phyloP scores from a whole-genome alignment of 2,797 vertebrate genomes.

The Acanthurus leucopareius region DNA sequence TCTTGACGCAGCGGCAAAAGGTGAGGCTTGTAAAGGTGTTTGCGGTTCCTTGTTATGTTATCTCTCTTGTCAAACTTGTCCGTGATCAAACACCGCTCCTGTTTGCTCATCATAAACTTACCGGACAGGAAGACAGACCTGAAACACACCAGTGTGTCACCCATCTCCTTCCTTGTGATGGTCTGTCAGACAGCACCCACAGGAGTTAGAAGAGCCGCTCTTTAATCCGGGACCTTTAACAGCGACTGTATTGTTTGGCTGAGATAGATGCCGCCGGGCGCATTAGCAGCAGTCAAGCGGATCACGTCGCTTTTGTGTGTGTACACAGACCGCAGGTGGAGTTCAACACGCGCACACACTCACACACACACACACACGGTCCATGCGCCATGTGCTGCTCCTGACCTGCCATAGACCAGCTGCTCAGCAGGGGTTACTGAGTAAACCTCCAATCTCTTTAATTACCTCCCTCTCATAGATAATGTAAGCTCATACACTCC shows the following conservation, averaged over 20 bases:
- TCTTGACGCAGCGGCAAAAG: constrained; percentile 40
- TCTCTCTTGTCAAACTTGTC: constrained; percentile 73
- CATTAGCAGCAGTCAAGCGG: constrained; percentile 83
- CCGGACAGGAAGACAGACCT: constrained; percentile 19
- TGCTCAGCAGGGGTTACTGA: constrained; percentile 82
- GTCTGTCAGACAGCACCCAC: constrained; percentile 56
- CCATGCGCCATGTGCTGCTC: constrained; percentile 79
- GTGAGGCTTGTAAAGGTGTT: constrained; percentile 28
- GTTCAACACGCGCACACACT: constrained; percentile 60
- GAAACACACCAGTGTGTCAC: constrained; percentile 35
- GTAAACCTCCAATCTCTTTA: constrained; percentile 84
- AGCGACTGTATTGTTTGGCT: constrained; percentile 77
- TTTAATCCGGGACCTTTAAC: constrained; percentile 83
- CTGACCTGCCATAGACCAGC: constrained; percentile 83
- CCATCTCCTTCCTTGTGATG: constrained; percentile 30
- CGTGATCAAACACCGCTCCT: constrained; percentile 67
- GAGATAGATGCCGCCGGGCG: constrained; percentile 77
- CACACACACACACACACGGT: constrained; percentile 45
- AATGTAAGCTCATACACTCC: constrained; percentile 32
- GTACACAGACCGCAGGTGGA: constrained; percentile 82
- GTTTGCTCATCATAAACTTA: constrained; percentile 57
- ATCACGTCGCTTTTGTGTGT: constrained; percentile 82
- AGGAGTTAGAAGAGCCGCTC: constrained; percentile 72
- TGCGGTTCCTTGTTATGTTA: constrained; percentile 42
- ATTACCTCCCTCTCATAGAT: constrained; percentile 75